Percentiles rank a stretch among this genome's conserved stretches.
phyloP scores from a whole-genome alignment of 2,888 invertebrate genomes.

The Eupithecia subumbrata region DNA sequence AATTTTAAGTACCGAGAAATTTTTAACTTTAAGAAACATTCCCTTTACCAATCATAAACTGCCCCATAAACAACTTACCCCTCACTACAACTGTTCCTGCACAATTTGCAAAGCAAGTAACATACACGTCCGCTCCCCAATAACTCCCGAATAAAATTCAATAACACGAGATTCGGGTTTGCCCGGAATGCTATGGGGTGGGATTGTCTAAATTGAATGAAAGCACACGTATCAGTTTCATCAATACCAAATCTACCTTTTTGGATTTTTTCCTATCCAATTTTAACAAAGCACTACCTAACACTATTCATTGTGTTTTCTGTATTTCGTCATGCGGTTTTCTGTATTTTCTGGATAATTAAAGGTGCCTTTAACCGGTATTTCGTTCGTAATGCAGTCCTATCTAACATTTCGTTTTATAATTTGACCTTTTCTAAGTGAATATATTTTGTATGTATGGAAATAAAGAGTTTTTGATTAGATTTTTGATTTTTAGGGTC shows the following conservation, averaged over 20 bases:
- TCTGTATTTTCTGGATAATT: no score
- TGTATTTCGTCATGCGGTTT: no score
- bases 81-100: constrained; percentile 2
- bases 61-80: constrained; percentile 12
- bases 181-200: constrained; percentile 2
- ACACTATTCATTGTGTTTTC: not conserved
- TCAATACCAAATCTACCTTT: not conserved
- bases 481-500: no score
- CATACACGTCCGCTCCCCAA: constrained; percentile 21
- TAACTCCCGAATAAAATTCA: constrained; percentile 24
- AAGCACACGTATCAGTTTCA: constrained; percentile 1
- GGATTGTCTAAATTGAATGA: constrained; percentile 12
- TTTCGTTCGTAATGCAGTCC: no score
- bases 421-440: no score
- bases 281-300: not conserved
- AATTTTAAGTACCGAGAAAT: no score
- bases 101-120: constrained; percentile 20
- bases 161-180: constrained; percentile 16
- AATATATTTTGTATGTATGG: no score
- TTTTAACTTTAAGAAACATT: not conserved
- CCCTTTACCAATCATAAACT: constrained; percentile 9
- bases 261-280: not conserved
- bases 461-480: no score
- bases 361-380: no score
- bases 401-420: no score